Percentiles rank a stretch among this genome's conserved stretches.
These are phyloP conservation scores for Carcharodon carcharias DNA, from an alignment of 2,797 vertebrate genomes.

Conservation along the genomic window DNA sequence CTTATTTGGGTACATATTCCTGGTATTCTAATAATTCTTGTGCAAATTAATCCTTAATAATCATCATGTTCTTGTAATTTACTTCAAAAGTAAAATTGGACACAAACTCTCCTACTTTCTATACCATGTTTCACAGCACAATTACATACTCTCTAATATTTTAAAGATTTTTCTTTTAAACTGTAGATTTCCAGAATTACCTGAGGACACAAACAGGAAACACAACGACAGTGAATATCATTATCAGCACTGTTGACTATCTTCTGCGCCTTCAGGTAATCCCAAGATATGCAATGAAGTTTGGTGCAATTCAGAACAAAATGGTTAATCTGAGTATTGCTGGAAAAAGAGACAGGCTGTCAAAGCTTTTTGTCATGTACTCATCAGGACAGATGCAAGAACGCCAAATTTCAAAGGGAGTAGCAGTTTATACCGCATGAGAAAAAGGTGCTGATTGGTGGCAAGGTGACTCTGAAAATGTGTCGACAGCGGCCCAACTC, in stretches of 20 bases:
- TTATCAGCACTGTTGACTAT: slow-evolving; percentile 96
- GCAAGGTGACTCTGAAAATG: not conserved
- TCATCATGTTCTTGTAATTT: not conserved
- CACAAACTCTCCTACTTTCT: not conserved
- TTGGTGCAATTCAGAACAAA: not conserved
- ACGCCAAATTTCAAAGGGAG: not conserved
- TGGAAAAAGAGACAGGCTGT: not conserved
- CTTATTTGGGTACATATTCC: not conserved
- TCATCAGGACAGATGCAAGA: not conserved
- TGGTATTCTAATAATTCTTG: not conserved
- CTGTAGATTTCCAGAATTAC: slow-evolving; percentile 93
- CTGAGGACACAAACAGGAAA: slow-evolving; percentile 95
- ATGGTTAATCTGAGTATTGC: not conserved
- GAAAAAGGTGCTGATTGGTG: not conserved
- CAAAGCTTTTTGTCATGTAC: not conserved
- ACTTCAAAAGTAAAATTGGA: not conserved
- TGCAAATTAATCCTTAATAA: not conserved
- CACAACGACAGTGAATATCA: slow-evolving; percentile 95
- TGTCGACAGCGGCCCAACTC: not conserved
- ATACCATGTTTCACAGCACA: not conserved
- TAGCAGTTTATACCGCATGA: not conserved
- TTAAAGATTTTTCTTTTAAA: slow-evolving; percentile 24
- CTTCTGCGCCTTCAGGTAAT: slow-evolving; percentile 88
- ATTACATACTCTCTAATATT: not conserved
- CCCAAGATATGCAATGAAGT: not conserved